Percentiles rank a stretch among this genome's conserved stretches.
phyloP scores from a whole-genome alignment of 2,797 vertebrate species.

The Myoxocephalus aenaeus region DNA sequence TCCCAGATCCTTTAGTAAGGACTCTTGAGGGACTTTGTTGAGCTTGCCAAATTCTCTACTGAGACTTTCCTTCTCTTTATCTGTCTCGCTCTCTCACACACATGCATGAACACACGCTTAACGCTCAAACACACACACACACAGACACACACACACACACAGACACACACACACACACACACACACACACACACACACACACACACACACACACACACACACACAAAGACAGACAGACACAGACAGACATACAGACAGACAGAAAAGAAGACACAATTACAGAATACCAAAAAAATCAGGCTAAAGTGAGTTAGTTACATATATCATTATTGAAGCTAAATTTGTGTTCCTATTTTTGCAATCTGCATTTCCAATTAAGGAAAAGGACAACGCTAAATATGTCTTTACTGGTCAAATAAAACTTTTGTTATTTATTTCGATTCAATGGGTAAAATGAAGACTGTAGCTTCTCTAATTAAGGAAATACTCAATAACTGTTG shows the following conservation, averaged over 20 bases:
- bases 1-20: slow-evolving; percentile 83
- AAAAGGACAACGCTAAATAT: background rate
- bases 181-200: no score
- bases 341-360: slow-evolving; percentile 13
- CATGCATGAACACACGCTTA: slow-evolving; percentile 16
- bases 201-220: slow-evolving; percentile 2
- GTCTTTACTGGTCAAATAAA: slow-evolving; percentile 23
- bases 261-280: slow-evolving; percentile 33
- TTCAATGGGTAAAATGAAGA: background rate
- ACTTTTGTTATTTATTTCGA: background rate
- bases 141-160: slow-evolving; percentile 26
- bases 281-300: slow-evolving; percentile 27
- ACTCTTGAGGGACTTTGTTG: slow-evolving; percentile 86
- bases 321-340: slow-evolving; percentile 4
- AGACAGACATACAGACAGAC: slow-evolving; percentile 1
- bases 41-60: slow-evolving; percentile 80
- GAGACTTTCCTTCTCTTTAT: slow-evolving; percentile 76
- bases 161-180: slow-evolving; percentile 14
- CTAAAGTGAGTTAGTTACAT: slow-evolving; percentile 27
- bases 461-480: background rate
- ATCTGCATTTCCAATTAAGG: slow-evolving; percentile 18
- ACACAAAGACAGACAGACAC: no score
- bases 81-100: slow-evolving; percentile 48
- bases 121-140: background rate
- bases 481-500: slow-evolving; percentile 11